Percentiles rank a stretch among this genome's conserved stretches.
These are phyloP conservation scores for Acanthis flammea DNA, from an alignment of 2,797 vertebrate genomes.

Conservation along the genomic window DNA sequence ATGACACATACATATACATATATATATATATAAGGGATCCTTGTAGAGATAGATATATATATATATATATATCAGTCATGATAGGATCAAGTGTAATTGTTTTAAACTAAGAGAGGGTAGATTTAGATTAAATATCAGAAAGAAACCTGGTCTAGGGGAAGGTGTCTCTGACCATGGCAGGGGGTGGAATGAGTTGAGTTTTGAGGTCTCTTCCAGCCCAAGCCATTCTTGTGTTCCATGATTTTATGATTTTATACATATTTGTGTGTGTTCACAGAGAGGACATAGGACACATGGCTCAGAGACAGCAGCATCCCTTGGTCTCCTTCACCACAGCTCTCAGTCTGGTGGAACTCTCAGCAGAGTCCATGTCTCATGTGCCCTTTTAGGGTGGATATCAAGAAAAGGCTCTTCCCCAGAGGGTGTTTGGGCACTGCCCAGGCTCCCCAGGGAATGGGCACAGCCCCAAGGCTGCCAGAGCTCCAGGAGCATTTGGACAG, in stretches of 20 bases:
- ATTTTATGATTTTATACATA: background rate
- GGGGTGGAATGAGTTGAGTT: background rate
- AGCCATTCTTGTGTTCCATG: background rate
- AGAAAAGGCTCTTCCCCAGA: background rate
- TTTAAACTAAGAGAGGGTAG: background rate
- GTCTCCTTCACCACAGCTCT: background rate
- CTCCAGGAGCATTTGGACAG: rapidly evolving
- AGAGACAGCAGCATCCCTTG: background rate
- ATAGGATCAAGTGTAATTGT: background rate
- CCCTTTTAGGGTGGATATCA: background rate
- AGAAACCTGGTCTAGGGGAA: background rate
- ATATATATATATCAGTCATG: too few relatives aligned
- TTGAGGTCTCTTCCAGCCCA: background rate
- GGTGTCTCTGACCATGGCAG: background rate
- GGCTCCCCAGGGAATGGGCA: background rate
- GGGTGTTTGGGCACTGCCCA: rapidly evolving
- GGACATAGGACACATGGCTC: rapidly evolving
- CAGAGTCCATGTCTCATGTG: rapidly evolving
- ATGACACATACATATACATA: background rate
- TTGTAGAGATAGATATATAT: too few relatives aligned
- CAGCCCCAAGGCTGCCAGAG: rapidly evolving
- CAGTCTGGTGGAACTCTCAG: background rate
- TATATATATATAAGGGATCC: background rate
- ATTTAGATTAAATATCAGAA: background rate
- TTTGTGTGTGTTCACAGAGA: background rate